Conservation (phyloP, 2,113 vertebrate genomes). For the Vidua macroura region DNA sequence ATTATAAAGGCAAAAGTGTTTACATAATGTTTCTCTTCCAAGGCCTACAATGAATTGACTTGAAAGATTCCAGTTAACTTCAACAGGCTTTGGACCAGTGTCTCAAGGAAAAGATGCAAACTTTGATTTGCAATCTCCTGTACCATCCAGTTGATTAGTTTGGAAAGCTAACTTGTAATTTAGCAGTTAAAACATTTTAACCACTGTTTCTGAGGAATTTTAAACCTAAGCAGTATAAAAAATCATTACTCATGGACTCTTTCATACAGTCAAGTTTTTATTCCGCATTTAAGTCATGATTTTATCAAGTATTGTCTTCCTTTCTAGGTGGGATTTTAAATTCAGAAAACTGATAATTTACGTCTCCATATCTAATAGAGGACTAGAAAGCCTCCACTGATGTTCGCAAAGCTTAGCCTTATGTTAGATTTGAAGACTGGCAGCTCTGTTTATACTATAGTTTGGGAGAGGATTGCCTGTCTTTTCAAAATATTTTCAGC, state of each 20-base stretch:
- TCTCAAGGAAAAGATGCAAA: constrained; percentile 12
- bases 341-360: neutral
- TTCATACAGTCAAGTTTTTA: neutral
- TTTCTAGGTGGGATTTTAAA: neutral
- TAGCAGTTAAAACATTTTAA: constrained; percentile 22
- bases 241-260: neutral
- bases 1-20: neutral
- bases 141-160: neutral
- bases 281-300: neutral
- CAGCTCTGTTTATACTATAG: neutral
- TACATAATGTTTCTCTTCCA: neutral
- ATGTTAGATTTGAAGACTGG: neutral
- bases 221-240: constrained; percentile 13
- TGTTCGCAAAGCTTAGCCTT: neutral
- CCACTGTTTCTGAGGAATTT: constrained; percentile 1
- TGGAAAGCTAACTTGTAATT: constrained; percentile 26
- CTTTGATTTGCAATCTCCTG: constrained; percentile 3
- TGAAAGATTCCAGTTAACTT: neutral
- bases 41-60: neutral
- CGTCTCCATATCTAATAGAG: neutral
- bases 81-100: neutral
- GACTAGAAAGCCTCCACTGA: neutral
- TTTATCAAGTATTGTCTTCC: neutral
- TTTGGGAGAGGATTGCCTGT: neutral
- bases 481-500: neutral